These are phyloP conservation scores for Drosophila albomicans DNA, from an alignment of 1,140 invertebrate species.

Conservation along the genomic window DNA sequence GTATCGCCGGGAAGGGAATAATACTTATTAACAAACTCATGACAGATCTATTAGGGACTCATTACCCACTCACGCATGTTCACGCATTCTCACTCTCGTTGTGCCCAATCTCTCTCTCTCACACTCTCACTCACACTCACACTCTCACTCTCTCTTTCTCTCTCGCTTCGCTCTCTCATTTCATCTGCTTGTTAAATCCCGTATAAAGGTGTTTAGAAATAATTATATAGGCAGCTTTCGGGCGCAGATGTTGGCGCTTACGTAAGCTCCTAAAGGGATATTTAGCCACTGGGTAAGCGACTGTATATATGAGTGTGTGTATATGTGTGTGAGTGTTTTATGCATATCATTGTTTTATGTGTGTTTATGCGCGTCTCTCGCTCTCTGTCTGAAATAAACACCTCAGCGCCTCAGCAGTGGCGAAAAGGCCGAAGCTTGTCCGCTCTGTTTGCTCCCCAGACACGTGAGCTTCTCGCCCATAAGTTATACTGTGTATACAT, in stretches of 20 bases:
- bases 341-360: slow-evolving; percentile 72
- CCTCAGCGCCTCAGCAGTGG: slow-evolving; percentile 6
- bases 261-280: slow-evolving; percentile 80
- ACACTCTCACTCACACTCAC: background rate
- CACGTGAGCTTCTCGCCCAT: slow-evolving; percentile 71
- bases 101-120: background rate
- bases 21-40: slow-evolving; percentile 14
- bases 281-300: slow-evolving; percentile 48
- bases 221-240: slow-evolving; percentile 53
- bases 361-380: slow-evolving; percentile 68
- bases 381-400: slow-evolving; percentile 62
- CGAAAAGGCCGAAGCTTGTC: background rate
- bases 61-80: slow-evolving; percentile 4
- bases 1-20: background rate
- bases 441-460: slow-evolving; percentile 34
- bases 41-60: slow-evolving; percentile 25
- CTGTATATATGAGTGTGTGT: background rate
- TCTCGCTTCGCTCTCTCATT: background rate
- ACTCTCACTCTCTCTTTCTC: background rate
- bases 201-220: slow-evolving; percentile 43
- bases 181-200: slow-evolving; percentile 21
- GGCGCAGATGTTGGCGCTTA: slow-evolving; percentile 53
- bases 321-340: slow-evolving; percentile 38
- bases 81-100: background rate
- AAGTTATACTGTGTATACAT: too few species aligned